Conservation (phyloP, 2,797 vertebrate species). For the Sebastes steindachneri region DNA sequence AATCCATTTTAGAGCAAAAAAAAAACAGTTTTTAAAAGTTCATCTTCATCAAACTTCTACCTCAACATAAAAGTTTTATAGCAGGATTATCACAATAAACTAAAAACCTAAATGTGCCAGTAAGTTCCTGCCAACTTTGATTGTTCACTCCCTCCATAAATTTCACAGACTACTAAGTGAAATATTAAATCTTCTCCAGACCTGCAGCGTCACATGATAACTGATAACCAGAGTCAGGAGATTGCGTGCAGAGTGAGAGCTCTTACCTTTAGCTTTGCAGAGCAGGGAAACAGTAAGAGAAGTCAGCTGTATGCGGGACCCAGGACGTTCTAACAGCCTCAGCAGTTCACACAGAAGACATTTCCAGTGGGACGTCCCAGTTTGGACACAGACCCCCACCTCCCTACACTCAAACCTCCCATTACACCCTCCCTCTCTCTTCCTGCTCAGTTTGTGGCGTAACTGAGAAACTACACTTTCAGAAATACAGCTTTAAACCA, state of each 20-base stretch:
- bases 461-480: neutral
- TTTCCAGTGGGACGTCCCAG: constrained; percentile 80
- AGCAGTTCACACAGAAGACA: constrained; percentile 79
- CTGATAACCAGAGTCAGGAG: neutral
- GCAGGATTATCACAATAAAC: neutral
- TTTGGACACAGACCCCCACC: constrained; percentile 9
- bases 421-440: neutral
- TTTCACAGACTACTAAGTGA: neutral
- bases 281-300: constrained; percentile 78
- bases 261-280: constrained; percentile 87
- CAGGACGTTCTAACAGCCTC: constrained; percentile 85
- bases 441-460: neutral
- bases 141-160: neutral
- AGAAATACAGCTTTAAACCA: neutral
- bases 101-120: neutral
- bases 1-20: neutral
- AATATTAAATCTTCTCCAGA: neutral
- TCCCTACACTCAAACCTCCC: constrained; percentile 15
- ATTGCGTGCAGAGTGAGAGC: constrained; percentile 8
- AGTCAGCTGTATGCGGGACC: constrained; percentile 81
- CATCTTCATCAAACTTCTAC: neutral
- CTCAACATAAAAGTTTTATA: neutral
- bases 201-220: neutral
- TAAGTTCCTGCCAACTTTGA: neutral
- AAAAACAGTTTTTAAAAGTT: neutral